Evolutionary conservation across 2,113 vertebrate species (phyloP), one percentile per base, ranked within the genome.

Genomic region (Cebus imitator): DNA sequence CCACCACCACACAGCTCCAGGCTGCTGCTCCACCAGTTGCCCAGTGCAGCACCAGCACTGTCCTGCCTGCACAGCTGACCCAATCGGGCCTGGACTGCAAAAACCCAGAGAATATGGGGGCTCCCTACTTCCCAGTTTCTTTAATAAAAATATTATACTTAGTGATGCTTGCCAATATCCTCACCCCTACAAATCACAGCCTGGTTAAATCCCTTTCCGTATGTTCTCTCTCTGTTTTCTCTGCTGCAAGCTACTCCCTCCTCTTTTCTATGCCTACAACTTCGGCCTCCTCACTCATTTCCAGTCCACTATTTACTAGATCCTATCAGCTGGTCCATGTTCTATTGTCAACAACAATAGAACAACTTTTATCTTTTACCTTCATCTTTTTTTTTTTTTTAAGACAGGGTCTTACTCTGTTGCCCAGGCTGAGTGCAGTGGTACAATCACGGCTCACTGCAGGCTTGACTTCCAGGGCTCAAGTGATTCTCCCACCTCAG

Each of bases 261-360:
- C 45, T 76, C 23, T 86, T 73, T 87, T 81, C 17, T 70, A 75
- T 45, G 61, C 73, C 90, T 61, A 79, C 89, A 94, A 91, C 55
- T 82, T 45, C 32, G 83, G 87, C 52, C 68, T 91, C 73, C 79
- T 87, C 75, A 50, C 61, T 95, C 55, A 92, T 64, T 80, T 94
- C 72, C 32, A 25, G 40, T 57, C 35, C 61, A 86, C 20, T 48
- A 87, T 58, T 89, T 55, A 94, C 6, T 55, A 80, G 37, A 64
- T 79, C 89, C 88, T 66, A 83, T 21, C 57, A 81, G 32, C 16
- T 23, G 89, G 50, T 43, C 40, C n/a, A 75, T 73, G n/a, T 81
- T 78, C 68, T 95, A 45, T 1, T 64, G 75, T 86, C 73, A 88
- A 86, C 30, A 94, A 89, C 9, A 91, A 23, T 8, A 4, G 58